Conservation (phyloP, 1,140 invertebrate genomes). For the Solenopsis invicta region DNA sequence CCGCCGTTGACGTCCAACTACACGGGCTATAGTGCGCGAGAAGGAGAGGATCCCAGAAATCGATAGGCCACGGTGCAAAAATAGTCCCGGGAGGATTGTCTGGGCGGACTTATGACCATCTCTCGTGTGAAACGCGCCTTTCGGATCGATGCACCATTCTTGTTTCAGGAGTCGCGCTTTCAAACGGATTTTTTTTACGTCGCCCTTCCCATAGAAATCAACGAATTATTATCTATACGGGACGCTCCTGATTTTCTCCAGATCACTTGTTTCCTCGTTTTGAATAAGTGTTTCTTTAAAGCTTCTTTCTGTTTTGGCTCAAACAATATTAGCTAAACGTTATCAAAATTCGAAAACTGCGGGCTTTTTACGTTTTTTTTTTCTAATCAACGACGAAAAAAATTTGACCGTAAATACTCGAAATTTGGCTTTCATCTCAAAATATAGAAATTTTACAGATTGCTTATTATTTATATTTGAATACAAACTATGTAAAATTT, state of each 20-base stretch:
- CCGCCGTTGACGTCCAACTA: constrained; percentile 74
- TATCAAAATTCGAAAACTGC: too few relatives aligned
- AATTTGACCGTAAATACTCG: too few relatives aligned
- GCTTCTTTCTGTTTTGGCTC: not conserved
- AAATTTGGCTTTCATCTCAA: too few relatives aligned
- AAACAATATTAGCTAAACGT: too few relatives aligned
- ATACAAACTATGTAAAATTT: too few relatives aligned
- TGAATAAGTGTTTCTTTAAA: not conserved
- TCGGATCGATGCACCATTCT: constrained; percentile 38
- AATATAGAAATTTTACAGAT: too few relatives aligned
- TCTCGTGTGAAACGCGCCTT: constrained; percentile 3
- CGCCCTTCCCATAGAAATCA: not conserved
- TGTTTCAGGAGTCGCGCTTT: constrained; percentile 20
- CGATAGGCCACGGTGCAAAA: constrained; percentile 72
- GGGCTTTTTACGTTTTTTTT: too few relatives aligned
- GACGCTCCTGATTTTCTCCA: not conserved
- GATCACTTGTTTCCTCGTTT: not conserved
- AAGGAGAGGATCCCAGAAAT: constrained; percentile 70
- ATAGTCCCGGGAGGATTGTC: constrained; percentile 61
- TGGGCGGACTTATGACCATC: constrained; percentile 37
- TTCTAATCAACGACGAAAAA: too few relatives aligned
- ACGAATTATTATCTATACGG: not conserved
- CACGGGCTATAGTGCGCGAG: constrained; percentile 60
- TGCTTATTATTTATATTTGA: too few relatives aligned
- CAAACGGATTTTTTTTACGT: not conserved